These are phyloP conservation scores for Heliocidaris erythrogramma DNA, from an alignment of 35 echinoderm and acorn worm species.

Conservation along the genomic window DNA sequence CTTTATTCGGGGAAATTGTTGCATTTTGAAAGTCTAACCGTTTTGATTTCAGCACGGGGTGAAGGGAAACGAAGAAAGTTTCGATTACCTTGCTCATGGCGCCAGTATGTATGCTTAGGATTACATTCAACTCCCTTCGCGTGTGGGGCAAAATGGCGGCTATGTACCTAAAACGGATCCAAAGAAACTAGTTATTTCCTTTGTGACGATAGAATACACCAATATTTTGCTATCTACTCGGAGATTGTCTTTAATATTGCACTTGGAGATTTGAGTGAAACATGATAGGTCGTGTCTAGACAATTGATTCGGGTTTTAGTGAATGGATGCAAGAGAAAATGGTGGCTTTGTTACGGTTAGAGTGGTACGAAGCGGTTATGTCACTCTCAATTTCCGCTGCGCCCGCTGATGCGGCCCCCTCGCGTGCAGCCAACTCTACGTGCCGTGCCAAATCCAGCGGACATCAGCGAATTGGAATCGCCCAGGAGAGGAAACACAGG, in stretches of 20 bases:
- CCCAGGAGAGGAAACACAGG: neutral
- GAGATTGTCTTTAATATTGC: neutral
- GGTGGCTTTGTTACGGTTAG: neutral
- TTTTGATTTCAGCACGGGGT: neutral
- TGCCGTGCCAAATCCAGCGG: neutral
- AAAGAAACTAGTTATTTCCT: neutral
- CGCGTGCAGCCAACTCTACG: neutral
- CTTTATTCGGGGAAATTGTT: neutral
- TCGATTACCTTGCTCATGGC: neutral
- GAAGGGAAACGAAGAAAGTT: neutral
- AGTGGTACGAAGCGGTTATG: neutral
- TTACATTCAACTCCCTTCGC: neutral
- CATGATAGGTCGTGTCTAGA: conserved; percentile 3
- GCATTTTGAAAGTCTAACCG: neutral
- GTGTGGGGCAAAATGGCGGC: neutral
- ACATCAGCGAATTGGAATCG: conserved; percentile 36
- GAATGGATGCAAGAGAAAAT: neutral
- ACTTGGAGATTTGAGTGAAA: neutral
- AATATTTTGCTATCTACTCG: neutral
- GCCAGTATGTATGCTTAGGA: neutral
- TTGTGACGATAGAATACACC: neutral
- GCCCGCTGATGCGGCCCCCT: neutral
- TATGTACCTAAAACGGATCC: neutral
- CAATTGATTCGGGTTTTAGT: neutral
- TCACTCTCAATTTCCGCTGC: conserved; percentile 23